Percentiles rank a stretch among this genome's conserved stretches.
Evolutionary conservation across 2,888 invertebrate species (phyloP).

Genomic region (Venusia cambrica): DNA sequence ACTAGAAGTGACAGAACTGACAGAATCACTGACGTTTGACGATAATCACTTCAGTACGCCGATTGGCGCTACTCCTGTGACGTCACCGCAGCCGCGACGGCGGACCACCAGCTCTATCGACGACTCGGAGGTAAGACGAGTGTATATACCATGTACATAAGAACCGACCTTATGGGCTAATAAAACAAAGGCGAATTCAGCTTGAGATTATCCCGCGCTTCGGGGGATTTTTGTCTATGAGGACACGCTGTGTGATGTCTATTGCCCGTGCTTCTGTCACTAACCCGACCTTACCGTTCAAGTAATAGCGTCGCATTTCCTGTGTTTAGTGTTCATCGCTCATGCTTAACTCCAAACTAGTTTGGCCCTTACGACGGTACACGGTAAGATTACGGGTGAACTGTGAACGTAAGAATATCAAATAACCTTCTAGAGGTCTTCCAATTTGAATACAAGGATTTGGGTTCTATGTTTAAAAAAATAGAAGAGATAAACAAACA

Average conservation of each 20-base stretch:
- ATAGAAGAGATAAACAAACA: no score
- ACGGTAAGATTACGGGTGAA: conserved; percentile 16
- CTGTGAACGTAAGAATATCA: conserved; percentile 8
- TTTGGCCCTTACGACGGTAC: conserved; percentile 11
- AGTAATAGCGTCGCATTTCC: conserved; percentile 21
- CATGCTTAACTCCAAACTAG: conserved; percentile 12
- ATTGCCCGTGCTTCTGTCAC: conserved; percentile 51
- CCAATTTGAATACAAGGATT: no score
- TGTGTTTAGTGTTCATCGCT: conserved; percentile 17
- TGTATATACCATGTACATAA: conserved; percentile 30
- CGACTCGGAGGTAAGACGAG: conserved; percentile 72
- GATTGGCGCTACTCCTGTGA: conserved; percentile 50
- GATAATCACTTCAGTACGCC: conserved; percentile 79
- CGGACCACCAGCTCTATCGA: conserved; percentile 61
- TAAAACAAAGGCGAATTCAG: conserved; percentile 2
- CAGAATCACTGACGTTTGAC: conserved; percentile 60
- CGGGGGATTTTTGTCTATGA: conserved; percentile 70
- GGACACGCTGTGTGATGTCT: conserved; percentile 62
- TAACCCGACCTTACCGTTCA: conserved; percentile 35
- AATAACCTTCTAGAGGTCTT: no score
- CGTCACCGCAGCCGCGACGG: conserved; percentile 34
- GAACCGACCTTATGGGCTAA: conserved; percentile 1
- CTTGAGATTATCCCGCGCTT: conserved; percentile 33
- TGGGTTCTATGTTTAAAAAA: no score
- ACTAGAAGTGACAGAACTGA: conserved; percentile 28